Conservation (phyloP, 2,797 vertebrate genomes). For the Taeniopygia guttata region DNA sequence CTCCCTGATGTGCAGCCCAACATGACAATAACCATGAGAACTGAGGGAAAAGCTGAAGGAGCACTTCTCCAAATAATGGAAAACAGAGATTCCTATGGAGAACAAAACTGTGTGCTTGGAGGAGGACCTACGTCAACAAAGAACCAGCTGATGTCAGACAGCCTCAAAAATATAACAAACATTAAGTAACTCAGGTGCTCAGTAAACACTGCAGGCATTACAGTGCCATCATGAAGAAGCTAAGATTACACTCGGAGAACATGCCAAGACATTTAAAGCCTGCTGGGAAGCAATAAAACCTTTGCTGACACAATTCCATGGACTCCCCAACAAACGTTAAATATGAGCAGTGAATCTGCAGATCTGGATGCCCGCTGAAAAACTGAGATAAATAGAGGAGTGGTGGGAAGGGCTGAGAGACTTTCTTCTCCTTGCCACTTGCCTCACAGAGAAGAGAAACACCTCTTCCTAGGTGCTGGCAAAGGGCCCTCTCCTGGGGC, state of each 20-base stretch:
- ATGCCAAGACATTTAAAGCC: background rate
- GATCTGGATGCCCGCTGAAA: background rate
- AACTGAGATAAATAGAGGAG: background rate
- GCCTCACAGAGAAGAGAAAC: background rate
- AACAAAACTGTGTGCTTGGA: background rate
- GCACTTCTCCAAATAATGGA: background rate
- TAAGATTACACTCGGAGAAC: background rate
- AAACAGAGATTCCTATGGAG: background rate
- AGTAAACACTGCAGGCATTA: background rate
- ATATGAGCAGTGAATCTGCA: background rate
- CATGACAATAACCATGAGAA: background rate
- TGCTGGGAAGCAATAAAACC: background rate
- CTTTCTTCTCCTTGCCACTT: background rate
- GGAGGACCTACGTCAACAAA: rapidly evolving
- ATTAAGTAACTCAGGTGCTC: background rate
- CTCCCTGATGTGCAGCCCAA: background rate
- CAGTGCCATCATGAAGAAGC: background rate
- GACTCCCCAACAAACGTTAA: background rate
- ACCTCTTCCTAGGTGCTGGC: background rate
- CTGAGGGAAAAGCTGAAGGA: background rate
- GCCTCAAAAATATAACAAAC: background rate
- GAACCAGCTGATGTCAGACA: background rate
- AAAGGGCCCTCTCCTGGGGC: background rate
- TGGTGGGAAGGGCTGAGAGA: background rate
- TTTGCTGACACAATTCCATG: background rate